A percentile compares a stretch with the other conserved stretches of the same genome.
phyloP scores from a whole-genome alignment of 2,888 invertebrate species.

The Octonoba sinensis region DNA sequence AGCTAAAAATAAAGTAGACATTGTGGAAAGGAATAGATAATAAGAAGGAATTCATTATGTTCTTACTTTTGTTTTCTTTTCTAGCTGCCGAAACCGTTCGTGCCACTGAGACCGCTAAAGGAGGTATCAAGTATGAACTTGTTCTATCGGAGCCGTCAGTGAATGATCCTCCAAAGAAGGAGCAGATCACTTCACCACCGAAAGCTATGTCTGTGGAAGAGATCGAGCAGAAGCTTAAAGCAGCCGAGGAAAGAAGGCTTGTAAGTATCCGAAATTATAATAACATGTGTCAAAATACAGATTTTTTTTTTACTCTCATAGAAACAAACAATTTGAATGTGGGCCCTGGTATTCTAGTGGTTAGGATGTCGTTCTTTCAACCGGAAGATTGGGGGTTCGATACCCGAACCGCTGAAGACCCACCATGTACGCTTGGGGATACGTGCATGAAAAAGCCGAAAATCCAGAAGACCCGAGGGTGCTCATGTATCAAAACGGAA shows the following conservation, averaged over 20 bases:
- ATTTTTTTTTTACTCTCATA: background rate
- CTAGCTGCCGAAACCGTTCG: constrained; percentile 86
- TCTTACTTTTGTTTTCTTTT: background rate
- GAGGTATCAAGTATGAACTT: constrained; percentile 91
- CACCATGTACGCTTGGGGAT: too few relatives aligned
- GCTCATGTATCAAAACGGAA: too few relatives aligned
- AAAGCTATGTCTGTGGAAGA: constrained; percentile 81
- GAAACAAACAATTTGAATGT: background rate
- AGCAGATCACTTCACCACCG: constrained; percentile 77
- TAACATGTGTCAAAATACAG: background rate
- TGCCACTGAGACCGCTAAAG: constrained; percentile 84
- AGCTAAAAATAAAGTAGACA: too few relatives aligned
- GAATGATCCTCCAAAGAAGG: constrained; percentile 71
- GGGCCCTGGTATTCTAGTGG: background rate
- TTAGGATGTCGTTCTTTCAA: too few relatives aligned
- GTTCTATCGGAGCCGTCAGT: constrained; percentile 83
- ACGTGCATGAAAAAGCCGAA: too few relatives aligned
- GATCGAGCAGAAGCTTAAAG: constrained; percentile 91
- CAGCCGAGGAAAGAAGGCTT: constrained; percentile 93
- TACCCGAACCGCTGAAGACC: too few relatives aligned
- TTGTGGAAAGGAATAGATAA: too few relatives aligned
- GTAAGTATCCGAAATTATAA: constrained; percentile 74
- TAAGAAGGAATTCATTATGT: too few relatives aligned
- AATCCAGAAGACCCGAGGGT: too few relatives aligned
- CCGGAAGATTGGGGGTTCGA: too few relatives aligned